A percentile compares a stretch with the other conserved stretches of the same genome.
phyloP scores from a whole-genome alignment of 2,888 invertebrate genomes.

The Drosophila trichaetosa region DNA sequence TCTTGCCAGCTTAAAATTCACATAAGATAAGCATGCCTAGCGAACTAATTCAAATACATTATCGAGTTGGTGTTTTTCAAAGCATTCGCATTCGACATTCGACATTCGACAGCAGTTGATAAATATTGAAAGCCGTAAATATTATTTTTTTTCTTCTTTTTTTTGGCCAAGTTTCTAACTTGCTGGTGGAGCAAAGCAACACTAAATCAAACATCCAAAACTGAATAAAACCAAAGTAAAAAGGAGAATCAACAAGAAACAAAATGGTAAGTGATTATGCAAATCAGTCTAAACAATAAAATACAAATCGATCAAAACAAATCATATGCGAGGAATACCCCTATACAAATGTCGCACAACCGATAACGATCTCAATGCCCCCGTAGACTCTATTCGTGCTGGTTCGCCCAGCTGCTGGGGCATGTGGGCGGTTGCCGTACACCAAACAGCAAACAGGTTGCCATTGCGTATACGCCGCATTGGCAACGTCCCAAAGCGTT shows the following conservation, averaged over 20 bases:
- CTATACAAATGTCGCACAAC: slow-evolving; percentile 6
- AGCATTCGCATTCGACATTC: background rate
- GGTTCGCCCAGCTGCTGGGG: slow-evolving; percentile 26
- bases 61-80: background rate
- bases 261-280: slow-evolving; percentile 49
- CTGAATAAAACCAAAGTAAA: slow-evolving; percentile 13
- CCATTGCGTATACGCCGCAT: slow-evolving; percentile 55
- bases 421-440: slow-evolving; percentile 32
- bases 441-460: slow-evolving; percentile 57
- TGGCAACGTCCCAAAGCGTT: slow-evolving; percentile 13
- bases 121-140: background rate
- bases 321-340: slow-evolving; percentile 14
- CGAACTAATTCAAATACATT: background rate
- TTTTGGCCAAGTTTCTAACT: slow-evolving; percentile 32
- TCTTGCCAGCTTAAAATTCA: background rate
- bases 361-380: slow-evolving; percentile 17
- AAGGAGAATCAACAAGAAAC: slow-evolving; percentile 1
- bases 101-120: slow-evolving; percentile 3
- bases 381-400: slow-evolving; percentile 11
- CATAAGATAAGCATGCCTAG: background rate
- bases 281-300: slow-evolving; percentile 14
- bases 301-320: slow-evolving; percentile 32
- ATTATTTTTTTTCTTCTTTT: slow-evolving; percentile 5
- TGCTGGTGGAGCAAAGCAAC: slow-evolving; percentile 1
- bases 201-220: background rate